phyloP scores from a whole-genome alignment of 2,797 vertebrate species.

The Pyrocephalus nanus region DNA sequence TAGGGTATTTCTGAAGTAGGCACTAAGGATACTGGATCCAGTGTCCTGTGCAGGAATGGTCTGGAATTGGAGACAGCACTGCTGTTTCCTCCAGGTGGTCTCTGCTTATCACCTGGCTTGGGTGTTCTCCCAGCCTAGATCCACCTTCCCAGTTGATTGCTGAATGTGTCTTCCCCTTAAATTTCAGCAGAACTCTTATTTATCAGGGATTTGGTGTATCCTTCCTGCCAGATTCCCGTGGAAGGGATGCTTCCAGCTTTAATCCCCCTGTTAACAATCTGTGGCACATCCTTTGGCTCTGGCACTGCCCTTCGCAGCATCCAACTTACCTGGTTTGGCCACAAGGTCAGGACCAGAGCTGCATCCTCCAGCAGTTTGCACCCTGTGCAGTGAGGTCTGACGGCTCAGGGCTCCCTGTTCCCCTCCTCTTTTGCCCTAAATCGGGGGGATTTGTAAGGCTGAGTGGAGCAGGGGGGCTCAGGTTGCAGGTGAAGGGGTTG shows the following conservation, averaged over 20 bases:
- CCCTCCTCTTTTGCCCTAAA: rapidly evolving
- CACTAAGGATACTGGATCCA: background rate
- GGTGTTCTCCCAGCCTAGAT: background rate
- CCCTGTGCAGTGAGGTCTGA: rapidly evolving
- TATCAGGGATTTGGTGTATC: background rate
- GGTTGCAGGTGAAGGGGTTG: too few relatives aligned
- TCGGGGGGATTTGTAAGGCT: background rate
- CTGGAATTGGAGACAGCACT: rapidly evolving
- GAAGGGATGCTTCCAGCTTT: background rate
- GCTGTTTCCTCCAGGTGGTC: background rate
- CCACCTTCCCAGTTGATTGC: background rate
- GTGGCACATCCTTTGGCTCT: background rate
- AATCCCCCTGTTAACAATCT: background rate
- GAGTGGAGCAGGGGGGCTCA: rapidly evolving
- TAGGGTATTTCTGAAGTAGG: background rate
- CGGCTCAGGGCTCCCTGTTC: background rate
- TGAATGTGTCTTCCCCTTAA: background rate
- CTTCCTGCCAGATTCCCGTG: background rate
- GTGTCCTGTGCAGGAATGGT: background rate
- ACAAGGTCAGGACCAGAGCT: rapidly evolving
- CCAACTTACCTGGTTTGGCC: background rate
- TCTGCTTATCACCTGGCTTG: background rate
- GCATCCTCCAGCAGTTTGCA: background rate
- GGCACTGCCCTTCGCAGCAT: background rate
- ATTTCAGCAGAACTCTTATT: background rate